These are phyloP conservation scores for Bellardia bayeri DNA, from an alignment of 2,888 invertebrate genomes.

Conservation along the genomic window DNA sequence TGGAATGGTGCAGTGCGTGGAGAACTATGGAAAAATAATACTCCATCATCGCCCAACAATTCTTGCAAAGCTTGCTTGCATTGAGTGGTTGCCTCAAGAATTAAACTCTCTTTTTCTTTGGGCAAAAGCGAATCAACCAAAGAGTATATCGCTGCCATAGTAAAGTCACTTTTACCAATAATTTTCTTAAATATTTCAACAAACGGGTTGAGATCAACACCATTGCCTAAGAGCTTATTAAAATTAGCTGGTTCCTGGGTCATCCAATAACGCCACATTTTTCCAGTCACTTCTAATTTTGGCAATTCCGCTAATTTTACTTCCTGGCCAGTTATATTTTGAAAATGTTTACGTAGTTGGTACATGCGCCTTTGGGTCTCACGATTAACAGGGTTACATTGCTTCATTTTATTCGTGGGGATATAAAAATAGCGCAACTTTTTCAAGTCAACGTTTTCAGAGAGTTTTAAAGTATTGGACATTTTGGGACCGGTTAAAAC, in stretches of 20 bases:
- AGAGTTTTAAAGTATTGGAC: slow-evolving; percentile 86
- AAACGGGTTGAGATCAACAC: slow-evolving; percentile 85
- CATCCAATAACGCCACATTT: slow-evolving; percentile 92
- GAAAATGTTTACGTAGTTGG: slow-evolving; percentile 85
- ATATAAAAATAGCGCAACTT: slow-evolving; percentile 91
- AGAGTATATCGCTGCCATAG: slow-evolving; percentile 88
- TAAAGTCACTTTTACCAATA: slow-evolving; percentile 87
- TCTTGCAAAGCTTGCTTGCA: slow-evolving; percentile 87
- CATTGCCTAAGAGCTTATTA: slow-evolving; percentile 87
- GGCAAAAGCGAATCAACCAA: slow-evolving; percentile 88
- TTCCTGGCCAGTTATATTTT: slow-evolving; percentile 79
- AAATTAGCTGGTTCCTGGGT: slow-evolving; percentile 88
- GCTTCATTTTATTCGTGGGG: slow-evolving; percentile 89
- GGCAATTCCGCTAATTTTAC: slow-evolving; percentile 80
- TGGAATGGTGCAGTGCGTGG: slow-evolving; percentile 93
- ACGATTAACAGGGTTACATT: slow-evolving; percentile 88
- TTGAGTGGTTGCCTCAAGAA: slow-evolving; percentile 86
- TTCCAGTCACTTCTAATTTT: slow-evolving; percentile 85
- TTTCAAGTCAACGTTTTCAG: slow-evolving; percentile 87
- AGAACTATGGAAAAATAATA: slow-evolving; percentile 92
- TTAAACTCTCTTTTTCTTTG: slow-evolving; percentile 87
- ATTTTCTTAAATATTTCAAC: slow-evolving; percentile 87
- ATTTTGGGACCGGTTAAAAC: slow-evolving; percentile 85
- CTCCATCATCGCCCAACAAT: slow-evolving; percentile 90
- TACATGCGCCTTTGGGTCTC: slow-evolving; percentile 88